A percentile compares a stretch with the other conserved stretches of the same genome.
phyloP scores from a whole-genome alignment of 2,113 vertebrate genomes.

The Amia ocellicauda region DNA sequence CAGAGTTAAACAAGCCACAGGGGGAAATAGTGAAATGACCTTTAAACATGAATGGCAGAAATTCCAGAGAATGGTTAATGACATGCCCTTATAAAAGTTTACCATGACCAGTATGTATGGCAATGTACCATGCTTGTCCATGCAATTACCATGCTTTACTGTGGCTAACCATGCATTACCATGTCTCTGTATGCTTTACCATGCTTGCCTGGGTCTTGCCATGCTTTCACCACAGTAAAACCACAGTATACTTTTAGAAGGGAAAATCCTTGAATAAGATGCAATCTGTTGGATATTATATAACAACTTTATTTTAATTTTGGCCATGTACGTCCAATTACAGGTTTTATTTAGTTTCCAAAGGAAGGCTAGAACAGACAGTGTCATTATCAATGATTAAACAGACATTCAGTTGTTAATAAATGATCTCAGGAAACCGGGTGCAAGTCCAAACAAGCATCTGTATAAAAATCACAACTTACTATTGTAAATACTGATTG shows the following conservation, averaged over 20 bases:
- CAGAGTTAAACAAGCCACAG: not conserved
- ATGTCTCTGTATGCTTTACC: not conserved
- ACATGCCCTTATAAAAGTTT: too few species aligned
- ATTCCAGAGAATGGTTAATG: not conserved
- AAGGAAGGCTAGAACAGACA: conserved; percentile 13
- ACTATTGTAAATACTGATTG: conserved; percentile 69
- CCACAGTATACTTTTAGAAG: conserved; percentile 4
- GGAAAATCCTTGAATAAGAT: not conserved
- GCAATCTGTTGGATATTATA: not conserved
- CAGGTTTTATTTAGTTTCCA: not conserved
- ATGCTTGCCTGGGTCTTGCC: not conserved
- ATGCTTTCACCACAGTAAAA: conserved; percentile 13
- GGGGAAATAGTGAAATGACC: not conserved
- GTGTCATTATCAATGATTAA: not conserved
- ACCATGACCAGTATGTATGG: not conserved
- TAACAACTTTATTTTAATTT: not conserved
- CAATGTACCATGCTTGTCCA: not conserved
- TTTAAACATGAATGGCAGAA: not conserved
- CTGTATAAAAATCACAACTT: conserved; percentile 62
- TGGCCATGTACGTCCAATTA: not conserved
- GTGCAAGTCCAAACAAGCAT: conserved; percentile 65
- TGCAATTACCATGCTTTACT: conserved; percentile 8
- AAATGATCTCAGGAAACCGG: conserved; percentile 51
- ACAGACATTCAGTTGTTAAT: conserved; percentile 34
- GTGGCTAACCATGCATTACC: not conserved